Conservation (phyloP, 2,888 invertebrate genomes). For the Bruchidius siliquastri region DNA sequence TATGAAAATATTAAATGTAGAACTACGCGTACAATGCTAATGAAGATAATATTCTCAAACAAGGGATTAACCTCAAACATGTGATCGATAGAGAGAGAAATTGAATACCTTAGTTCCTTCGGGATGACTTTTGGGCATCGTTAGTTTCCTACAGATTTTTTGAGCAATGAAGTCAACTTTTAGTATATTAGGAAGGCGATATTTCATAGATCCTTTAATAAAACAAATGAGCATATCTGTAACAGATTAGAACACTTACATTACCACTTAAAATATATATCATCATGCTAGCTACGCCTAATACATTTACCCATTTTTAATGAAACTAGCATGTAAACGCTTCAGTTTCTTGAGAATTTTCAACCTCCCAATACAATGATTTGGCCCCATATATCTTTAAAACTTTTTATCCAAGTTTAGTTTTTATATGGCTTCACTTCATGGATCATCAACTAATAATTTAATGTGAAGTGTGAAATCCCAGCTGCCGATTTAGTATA, state of each 20-base stretch:
- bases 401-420: conserved; percentile 3
- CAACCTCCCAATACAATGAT: conserved; percentile 3
- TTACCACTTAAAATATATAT: conserved; percentile 2
- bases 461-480: not conserved
- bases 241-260: conserved; percentile 3
- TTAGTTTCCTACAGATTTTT: not conserved
- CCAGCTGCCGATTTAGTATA: not conserved
- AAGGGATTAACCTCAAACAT: too few relatives aligned
- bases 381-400: conserved; percentile 5
- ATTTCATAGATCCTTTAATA: not conserved
- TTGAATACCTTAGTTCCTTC: too few relatives aligned
- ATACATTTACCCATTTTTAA: conserved; percentile 1
- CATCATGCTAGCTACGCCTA: conserved; percentile 8
- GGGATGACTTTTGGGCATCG: not conserved
- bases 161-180: not conserved
- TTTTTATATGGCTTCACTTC: conserved; percentile 11
- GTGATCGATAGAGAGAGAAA: too few relatives aligned
- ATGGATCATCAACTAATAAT: conserved; percentile 12
- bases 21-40: too few relatives aligned
- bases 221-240: not conserved
- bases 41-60: too few relatives aligned
- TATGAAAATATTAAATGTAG: too few relatives aligned
- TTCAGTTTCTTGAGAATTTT: conserved; percentile 5
- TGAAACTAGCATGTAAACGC: conserved; percentile 8
- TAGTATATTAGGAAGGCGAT: not conserved